A percentile compares a stretch with the other conserved stretches of the same genome.
Conservation (phyloP, 2,888 invertebrate genomes). For the Microplitis deprimator region DNA sequence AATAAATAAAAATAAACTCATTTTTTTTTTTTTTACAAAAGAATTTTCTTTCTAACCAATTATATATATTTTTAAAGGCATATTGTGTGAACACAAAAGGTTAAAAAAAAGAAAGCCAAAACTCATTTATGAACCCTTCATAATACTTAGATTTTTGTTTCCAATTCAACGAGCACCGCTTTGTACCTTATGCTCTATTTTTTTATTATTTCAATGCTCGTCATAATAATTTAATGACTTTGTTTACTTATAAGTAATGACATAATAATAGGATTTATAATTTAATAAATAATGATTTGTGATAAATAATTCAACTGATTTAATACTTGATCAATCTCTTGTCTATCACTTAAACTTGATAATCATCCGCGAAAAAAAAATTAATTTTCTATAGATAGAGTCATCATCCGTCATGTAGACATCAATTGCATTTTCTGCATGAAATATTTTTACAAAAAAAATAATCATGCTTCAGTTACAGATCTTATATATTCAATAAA, state of each 20-base stretch:
- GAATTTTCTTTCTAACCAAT: background rate
- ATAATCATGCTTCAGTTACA: no score
- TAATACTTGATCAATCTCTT: no score
- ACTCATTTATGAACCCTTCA: conserved; percentile 39
- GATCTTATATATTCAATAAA: no score
- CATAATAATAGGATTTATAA: conserved; percentile 18
- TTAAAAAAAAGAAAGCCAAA: conserved; percentile 30
- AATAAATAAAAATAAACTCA: background rate
- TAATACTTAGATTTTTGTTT: conserved; percentile 35
- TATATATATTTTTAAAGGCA: conserved; percentile 1
- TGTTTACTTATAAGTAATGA: conserved; percentile 38
- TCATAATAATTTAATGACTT: conserved; percentile 40
- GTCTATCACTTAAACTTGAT: no score
- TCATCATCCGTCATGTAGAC: no score
- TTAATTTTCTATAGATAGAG: no score
- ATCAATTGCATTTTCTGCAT: no score
- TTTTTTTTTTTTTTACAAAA: background rate
- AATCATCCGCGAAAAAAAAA: no score
- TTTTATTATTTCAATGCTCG: conserved; percentile 23
- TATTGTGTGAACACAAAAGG: conserved; percentile 8
- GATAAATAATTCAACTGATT: background rate
- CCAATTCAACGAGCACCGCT: conserved; percentile 49
- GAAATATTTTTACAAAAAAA: no score
- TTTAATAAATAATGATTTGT: conserved; percentile 10
- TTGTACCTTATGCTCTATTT: conserved; percentile 51